Evolutionary conservation across 2,797 vertebrate genomes (phyloP).

Genomic region (Triplophysa yarkandensis): DNA sequence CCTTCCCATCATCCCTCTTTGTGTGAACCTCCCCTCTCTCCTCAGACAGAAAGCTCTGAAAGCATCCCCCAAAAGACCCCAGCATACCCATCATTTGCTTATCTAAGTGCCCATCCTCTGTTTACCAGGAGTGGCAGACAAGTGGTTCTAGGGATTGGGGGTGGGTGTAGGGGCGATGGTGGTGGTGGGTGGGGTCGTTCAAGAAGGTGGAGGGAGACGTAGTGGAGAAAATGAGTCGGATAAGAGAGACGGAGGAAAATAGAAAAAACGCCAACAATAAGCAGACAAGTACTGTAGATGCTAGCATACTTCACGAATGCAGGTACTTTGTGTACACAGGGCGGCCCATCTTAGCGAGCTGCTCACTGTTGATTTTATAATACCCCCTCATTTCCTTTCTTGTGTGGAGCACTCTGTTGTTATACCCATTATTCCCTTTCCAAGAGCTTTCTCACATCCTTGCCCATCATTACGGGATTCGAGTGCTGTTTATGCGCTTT

Average conservation of each 20-base stretch:
- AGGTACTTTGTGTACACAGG: conserved; percentile 58
- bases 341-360: conserved; percentile 56
- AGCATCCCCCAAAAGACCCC: conserved; percentile 50
- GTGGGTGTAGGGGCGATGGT: conserved; percentile 6
- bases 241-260: conserved; percentile 26
- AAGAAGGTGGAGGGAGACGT: conserved; percentile 34
- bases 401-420: conserved; percentile 59
- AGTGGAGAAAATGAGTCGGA: conserved; percentile 54
- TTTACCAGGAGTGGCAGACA: conserved; percentile 62
- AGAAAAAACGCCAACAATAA: conserved; percentile 51
- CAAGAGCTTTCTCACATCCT: conserved; percentile 62
- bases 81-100: conserved; percentile 56
- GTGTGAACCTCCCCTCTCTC: conserved; percentile 42
- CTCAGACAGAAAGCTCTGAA: conserved; percentile 50
- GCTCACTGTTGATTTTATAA: conserved; percentile 59
- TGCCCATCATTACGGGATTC: conserved; percentile 55
- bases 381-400: conserved; percentile 59
- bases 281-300: conserved; percentile 56
- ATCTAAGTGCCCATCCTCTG: conserved; percentile 56
- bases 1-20: conserved; percentile 33
- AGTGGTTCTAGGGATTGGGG: conserved; percentile 51
- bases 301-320: conserved; percentile 54
- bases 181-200: conserved; percentile 32
- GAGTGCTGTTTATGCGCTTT: conserved; percentile 59
- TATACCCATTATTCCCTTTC: conserved; percentile 61